Percentiles rank a stretch among this genome's conserved stretches.
Conservation (phyloP, 2,888 invertebrate genomes). For the Reticulitermes lucifugus region DNA sequence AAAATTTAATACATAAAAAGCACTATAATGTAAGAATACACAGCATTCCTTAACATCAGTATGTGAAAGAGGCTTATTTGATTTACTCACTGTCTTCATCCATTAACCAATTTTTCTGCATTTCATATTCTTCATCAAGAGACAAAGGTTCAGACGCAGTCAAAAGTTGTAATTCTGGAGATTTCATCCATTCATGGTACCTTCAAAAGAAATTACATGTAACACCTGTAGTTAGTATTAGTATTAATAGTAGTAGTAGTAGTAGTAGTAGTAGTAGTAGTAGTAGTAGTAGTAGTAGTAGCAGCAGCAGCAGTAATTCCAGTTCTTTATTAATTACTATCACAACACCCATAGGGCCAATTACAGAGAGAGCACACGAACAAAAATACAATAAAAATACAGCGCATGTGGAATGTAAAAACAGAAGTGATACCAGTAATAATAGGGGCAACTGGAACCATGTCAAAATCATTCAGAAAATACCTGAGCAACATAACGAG, state of each 20-base stretch:
- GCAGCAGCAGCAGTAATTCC: background rate
- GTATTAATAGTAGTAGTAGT: background rate
- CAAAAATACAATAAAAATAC: background rate
- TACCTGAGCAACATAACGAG: too few species aligned
- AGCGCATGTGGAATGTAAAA: too few species aligned
- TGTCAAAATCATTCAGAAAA: too few species aligned
- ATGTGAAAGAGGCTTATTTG: background rate
- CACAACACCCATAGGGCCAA: too few species aligned
- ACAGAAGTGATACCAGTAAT: too few species aligned
- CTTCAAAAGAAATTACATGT: slow-evolving; percentile 62
- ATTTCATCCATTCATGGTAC: slow-evolving; percentile 96
- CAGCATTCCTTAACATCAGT: too few species aligned
- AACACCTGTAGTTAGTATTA: too few species aligned
- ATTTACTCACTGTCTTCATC: slow-evolving; percentile 83
- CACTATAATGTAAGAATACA: background rate
- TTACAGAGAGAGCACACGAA: background rate
- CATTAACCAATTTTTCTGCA: slow-evolving; percentile 89
- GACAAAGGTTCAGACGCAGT: slow-evolving; percentile 92
- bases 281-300: too few species aligned
- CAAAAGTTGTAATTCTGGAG: slow-evolving; percentile 80
- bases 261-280: too few species aligned
- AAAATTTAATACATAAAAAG: background rate
- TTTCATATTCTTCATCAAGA: slow-evolving; percentile 87
- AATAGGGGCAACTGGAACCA: too few species aligned
- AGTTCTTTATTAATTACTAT: background rate